Evolutionary conservation across 1,140 invertebrate species (phyloP), one percentile per base, ranked within the genome.

Genomic region (Halyomorpha halys): DNA sequence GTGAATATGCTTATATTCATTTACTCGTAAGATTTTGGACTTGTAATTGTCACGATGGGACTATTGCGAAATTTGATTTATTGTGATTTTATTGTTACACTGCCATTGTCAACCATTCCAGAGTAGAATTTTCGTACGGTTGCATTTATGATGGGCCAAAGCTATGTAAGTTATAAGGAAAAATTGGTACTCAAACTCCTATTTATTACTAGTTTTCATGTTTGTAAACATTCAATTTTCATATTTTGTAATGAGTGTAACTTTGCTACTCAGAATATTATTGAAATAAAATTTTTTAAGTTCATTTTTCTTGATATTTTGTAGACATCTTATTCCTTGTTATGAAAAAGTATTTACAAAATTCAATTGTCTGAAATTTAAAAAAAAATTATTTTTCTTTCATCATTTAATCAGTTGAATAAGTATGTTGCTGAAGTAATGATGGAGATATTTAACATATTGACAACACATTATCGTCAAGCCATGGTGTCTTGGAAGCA

Each of bases 101-200:
- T 61, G 60, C 60, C 60, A 61, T 45, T 34, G 15, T 34, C 9
- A 30, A 34, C 27, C 27, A 60, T 60, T 61, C 39, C 39, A 45
- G 44, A 47, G 6, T 61, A 45, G 21, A 44, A 60, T 34, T 61
- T 45, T 44, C 23, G 15, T 47, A 61, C 60, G 39, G 39, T 61
- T 61, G 60, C 60, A 61, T 61, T 61, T 61, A 60, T 16, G 19
- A 61, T 23, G 60, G 60, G 60, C 60, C 60, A 61, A 61, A 61
- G 60, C 44, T 45, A n/a, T n/a, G 39, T 61, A 45, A 45, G 44
- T 19, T 45, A 47, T 21, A 25, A 27, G 16, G 13, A 19, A 19
- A 45, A 44, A 45, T 19, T 45, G 44, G 8, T 45, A 23, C 16
- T 61, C 18, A 25, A 61, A 44, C 11, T 23, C 44, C 44, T 19